Percentiles rank a stretch among this genome's conserved stretches.
Conservation (phyloP, 2,888 invertebrate species). For the Chymomyza fuscimana region DNA sequence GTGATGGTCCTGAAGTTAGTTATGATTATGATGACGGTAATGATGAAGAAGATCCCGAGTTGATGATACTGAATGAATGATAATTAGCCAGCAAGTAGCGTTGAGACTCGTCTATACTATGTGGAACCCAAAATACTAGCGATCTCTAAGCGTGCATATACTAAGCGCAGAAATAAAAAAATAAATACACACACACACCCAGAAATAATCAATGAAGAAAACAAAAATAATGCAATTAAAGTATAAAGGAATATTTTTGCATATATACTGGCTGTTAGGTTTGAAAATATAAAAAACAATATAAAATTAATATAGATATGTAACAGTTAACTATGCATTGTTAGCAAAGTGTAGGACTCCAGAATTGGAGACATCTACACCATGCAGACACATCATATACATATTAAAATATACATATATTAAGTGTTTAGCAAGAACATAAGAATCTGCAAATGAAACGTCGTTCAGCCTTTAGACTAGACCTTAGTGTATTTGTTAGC, state of each 20-base stretch:
- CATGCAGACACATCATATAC: constrained; percentile 25
- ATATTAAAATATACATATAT: constrained; percentile 22
- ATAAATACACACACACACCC: constrained; percentile 26
- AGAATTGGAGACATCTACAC: constrained; percentile 30
- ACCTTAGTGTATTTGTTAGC: constrained; percentile 54
- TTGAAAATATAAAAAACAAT: constrained; percentile 49
- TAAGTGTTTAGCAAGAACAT: constrained; percentile 23
- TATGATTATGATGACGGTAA: constrained; percentile 10
- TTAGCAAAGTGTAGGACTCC: constrained; percentile 31
- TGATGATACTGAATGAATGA: constrained; percentile 31
- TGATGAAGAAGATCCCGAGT: constrained; percentile 17
- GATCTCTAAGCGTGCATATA: constrained; percentile 60
- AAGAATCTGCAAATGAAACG: constrained; percentile 38
- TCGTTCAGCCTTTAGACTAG: constrained; percentile 49
- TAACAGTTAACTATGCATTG: constrained; percentile 62
- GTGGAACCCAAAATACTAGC: constrained; percentile 51
- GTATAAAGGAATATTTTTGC: constrained; percentile 61
- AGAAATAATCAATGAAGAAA: constrained; percentile 52
- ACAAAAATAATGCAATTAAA: constrained; percentile 33
- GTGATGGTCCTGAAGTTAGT: background rate
- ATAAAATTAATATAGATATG: constrained; percentile 36
- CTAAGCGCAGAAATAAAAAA: constrained; percentile 8
- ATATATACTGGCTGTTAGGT: constrained; percentile 69
- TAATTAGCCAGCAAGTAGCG: constrained; percentile 41
- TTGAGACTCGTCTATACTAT: constrained; percentile 56